phyloP scores from a whole-genome alignment of 2,113 vertebrate species.

The Brevimyrus niger region DNA sequence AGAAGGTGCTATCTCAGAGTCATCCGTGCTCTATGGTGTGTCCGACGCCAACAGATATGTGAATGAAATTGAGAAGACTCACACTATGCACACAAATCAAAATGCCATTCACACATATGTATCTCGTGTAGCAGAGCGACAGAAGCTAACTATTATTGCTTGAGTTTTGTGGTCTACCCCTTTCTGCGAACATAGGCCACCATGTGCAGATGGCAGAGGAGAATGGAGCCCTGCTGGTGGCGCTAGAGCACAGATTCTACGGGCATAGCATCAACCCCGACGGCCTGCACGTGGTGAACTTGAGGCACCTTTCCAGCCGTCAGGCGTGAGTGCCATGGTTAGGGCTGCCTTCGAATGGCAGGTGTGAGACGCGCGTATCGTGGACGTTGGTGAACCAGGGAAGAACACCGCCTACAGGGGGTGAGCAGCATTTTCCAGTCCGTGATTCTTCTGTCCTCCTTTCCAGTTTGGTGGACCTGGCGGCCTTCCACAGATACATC shows the following conservation, averaged over 20 bases:
- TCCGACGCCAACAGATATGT: neutral
- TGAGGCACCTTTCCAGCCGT: slow-evolving; percentile 68
- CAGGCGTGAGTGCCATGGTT: slow-evolving; percentile 62
- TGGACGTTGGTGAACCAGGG: neutral
- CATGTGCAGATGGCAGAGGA: slow-evolving; percentile 65
- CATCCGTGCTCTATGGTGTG: slow-evolving; percentile 60
- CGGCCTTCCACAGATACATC: slow-evolving; percentile 57
- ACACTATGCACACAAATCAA: neutral
- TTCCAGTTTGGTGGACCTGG: slow-evolving; percentile 63
- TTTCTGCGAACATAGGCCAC: slow-evolving; percentile 55
- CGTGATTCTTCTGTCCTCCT: neutral
- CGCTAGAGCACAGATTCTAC: slow-evolving; percentile 80
- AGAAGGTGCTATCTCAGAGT: slow-evolving; percentile 56
- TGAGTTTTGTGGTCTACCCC: neutral
- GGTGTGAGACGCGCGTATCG: neutral
- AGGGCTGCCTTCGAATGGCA: neutral
- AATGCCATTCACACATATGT: neutral
- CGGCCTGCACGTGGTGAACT: slow-evolving; percentile 51
- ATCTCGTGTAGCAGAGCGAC: neutral
- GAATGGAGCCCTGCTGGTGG: slow-evolving; percentile 62
- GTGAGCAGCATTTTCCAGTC: neutral
- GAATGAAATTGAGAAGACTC: neutral
- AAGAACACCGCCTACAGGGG: neutral
- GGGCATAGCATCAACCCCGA: slow-evolving; percentile 66
- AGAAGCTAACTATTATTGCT: neutral